Conservation (phyloP, 1,140 invertebrate genomes). For the Acromyrmex heyeri region DNA sequence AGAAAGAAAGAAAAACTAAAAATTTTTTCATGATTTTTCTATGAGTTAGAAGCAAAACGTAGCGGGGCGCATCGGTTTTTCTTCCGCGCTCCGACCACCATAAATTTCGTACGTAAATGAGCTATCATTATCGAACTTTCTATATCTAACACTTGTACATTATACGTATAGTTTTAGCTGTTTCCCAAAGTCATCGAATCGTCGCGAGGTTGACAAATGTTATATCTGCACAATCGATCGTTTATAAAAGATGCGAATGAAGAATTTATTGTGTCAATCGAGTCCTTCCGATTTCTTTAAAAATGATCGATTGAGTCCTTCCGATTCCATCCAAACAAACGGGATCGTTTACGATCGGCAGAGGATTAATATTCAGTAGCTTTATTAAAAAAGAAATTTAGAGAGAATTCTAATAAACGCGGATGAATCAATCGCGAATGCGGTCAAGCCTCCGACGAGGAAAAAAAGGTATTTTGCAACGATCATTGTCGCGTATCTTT, state of each 20-base stretch:
- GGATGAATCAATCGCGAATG: slow-evolving; percentile 22
- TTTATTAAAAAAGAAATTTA: neutral
- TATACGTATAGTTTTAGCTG: slow-evolving; percentile 61
- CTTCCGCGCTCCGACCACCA: slow-evolving; percentile 36
- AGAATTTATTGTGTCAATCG: neutral
- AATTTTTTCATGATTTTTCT: slow-evolving; percentile 75
- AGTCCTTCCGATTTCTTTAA: neutral
- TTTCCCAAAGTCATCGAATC: slow-evolving; percentile 55
- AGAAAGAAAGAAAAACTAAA: slow-evolving; percentile 37
- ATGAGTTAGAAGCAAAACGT: slow-evolving; percentile 73
- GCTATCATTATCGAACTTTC: slow-evolving; percentile 58
- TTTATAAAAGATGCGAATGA: neutral
- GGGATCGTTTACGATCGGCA: neutral
- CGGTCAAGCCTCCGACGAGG: neutral
- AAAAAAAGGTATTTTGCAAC: slow-evolving; percentile 27
- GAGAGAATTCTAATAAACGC: neutral
- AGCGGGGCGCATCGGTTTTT: slow-evolving; percentile 51
- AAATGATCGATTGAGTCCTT: neutral
- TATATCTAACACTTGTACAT: slow-evolving; percentile 58
- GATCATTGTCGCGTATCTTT: slow-evolving; percentile 20
- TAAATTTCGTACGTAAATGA: slow-evolving; percentile 60
- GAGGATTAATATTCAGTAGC: neutral
- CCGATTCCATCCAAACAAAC: slow-evolving; percentile 1
- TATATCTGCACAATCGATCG: slow-evolving; percentile 16
- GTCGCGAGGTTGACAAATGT: slow-evolving; percentile 50